A percentile compares a stretch with the other conserved stretches of the same genome.
Evolutionary conservation across 1,140 invertebrate genomes (phyloP).

Genomic region (Temnothorax nylanderi): DNA sequence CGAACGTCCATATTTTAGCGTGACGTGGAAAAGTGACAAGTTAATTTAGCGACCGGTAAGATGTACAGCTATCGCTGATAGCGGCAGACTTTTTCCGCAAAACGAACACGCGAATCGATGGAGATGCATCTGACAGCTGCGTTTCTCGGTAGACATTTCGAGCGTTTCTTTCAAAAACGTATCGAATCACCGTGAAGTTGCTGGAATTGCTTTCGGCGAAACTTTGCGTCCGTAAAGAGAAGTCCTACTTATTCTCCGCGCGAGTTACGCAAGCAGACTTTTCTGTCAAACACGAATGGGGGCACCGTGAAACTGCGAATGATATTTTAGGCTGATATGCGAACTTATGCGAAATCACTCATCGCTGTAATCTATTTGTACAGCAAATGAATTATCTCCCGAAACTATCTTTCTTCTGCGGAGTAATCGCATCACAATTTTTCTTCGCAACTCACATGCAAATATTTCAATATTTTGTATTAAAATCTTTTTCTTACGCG

Average conservation of each 20-base stretch:
- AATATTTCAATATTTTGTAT: not conserved
- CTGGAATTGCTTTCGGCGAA: slow-evolving; percentile 11
- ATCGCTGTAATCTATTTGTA: not conserved
- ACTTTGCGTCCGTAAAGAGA: not conserved
- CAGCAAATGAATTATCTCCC: not conserved
- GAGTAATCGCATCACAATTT: not conserved
- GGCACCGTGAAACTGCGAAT: not conserved
- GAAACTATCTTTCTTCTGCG: not conserved
- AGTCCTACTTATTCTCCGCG: not conserved
- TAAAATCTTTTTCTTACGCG: no score
- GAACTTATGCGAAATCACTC: not conserved
- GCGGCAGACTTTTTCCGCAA: not conserved
- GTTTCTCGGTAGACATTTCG: slow-evolving; percentile 27
- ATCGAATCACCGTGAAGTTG: slow-evolving; percentile 19
- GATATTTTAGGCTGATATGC: not conserved
- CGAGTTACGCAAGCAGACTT: not conserved
- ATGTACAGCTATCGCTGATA: slow-evolving; percentile 25
- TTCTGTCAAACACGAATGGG: not conserved
- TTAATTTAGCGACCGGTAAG: slow-evolving; percentile 32
- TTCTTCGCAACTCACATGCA: not conserved
- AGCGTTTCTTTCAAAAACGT: slow-evolving; percentile 27
- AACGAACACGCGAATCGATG: slow-evolving; percentile 31
- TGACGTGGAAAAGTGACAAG: slow-evolving; percentile 29
- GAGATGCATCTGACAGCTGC: slow-evolving; percentile 43
- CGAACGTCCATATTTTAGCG: slow-evolving; percentile 15